These are phyloP conservation scores for Ennomos fuscantarius DNA, from an alignment of 2,888 invertebrate genomes.

Conservation along the genomic window DNA sequence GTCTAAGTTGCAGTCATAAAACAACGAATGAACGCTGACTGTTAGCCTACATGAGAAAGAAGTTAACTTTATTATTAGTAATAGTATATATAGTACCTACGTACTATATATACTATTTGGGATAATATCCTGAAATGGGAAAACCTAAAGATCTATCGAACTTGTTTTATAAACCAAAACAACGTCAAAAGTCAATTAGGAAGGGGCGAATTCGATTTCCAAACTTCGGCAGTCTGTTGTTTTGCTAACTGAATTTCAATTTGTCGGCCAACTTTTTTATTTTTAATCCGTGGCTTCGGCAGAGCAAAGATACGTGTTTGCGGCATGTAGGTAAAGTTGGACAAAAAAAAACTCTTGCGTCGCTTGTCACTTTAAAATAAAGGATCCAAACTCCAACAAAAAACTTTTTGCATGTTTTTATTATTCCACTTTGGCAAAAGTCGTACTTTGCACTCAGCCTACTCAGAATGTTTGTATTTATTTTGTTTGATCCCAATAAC, in stretches of 20 bases:
- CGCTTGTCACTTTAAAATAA: no score
- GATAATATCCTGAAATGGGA: slow-evolving; percentile 7
- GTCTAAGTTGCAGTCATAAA: no score
- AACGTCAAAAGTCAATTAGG: slow-evolving; percentile 57
- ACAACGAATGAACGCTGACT: no score
- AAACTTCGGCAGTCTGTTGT: slow-evolving; percentile 42
- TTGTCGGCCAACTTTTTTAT: slow-evolving; percentile 44
- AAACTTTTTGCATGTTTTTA: slow-evolving; percentile 1
- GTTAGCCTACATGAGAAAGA: no score
- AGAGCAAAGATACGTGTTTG: neutral
- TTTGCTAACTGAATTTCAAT: slow-evolving; percentile 54
- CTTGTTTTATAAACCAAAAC: slow-evolving; percentile 49
- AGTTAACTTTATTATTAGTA: no score
- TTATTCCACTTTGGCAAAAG: neutral
- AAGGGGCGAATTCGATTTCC: slow-evolving; percentile 48
- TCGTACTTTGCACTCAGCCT: slow-evolving; percentile 4
- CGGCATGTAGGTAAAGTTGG: no score
- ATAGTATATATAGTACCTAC: no score
- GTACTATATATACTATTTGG: neutral
- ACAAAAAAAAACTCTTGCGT: no score
- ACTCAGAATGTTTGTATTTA: slow-evolving; percentile 5
- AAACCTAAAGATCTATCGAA: slow-evolving; percentile 28
- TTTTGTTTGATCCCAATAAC: slow-evolving; percentile 21
- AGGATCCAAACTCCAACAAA: neutral
- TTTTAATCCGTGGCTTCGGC: slow-evolving; percentile 11